Base-by-base conservation (phyloP, 1,140 invertebrate species). In the Antheraea pernyi region DNA sequence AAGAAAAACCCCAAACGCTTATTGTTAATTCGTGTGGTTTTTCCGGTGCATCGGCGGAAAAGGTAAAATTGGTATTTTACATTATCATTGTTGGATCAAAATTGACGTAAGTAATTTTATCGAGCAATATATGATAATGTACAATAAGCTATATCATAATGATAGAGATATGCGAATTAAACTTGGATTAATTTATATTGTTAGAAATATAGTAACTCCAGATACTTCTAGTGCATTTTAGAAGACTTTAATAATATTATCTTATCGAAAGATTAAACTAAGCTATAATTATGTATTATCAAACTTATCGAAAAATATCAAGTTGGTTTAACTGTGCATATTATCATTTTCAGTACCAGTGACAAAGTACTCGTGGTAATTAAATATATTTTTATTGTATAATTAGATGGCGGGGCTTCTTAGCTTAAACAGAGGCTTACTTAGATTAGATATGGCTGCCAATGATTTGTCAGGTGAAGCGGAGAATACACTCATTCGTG, bases 391-490 rank as follows among this genome's bases (percentile, higher is more conserved):
- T 53, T 53, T 53, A 53, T 61, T 22, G 30, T 10, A 11, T 61
- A 10, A 10, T 65, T 48, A 93, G 91, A 91, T 93, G 81, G 85
- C 86, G 36, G 88, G 91, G 18, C 79, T 93, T n/a, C 78, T 93
- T 11, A 80, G 83, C 65, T 77, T 93, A n/a, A 93, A 93, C 67
- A 84, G 88, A 37, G 89, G 91, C 36, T 72, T 93, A 58, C 86
- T 79, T 18, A 83, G 88, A 75, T 75, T 93, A 58, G 91, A 93
- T 75, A 88, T 93, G 78, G 86, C 89, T 9, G 89, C 88, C 13
- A 93, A 93, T 77, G 81, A 91, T 72, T 81, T 93, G 66, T 88
- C 88, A 39, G 91, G 91, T 7, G 85, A 87, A 67, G 88, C 90
- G 10, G 91, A 93, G 69, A 68, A 71, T 58, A 91, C 85, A 16